These are phyloP conservation scores for Apamea epomidion DNA, from an alignment of 2,888 invertebrate genomes.

Conservation along the genomic window DNA sequence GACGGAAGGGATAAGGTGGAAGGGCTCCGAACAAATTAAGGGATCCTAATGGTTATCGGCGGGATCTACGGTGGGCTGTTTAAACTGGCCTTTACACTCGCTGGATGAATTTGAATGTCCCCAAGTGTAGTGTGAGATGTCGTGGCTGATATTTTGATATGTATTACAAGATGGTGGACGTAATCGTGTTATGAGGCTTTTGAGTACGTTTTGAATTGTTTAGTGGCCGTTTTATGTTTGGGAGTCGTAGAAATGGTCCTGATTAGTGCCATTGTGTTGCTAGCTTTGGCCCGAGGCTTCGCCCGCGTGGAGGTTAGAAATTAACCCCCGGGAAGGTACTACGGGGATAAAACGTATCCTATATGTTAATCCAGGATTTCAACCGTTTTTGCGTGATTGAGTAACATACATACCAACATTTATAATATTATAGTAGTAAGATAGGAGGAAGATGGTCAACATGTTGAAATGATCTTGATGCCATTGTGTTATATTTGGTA, in stretches of 20 bases:
- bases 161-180: slow-evolving; percentile 47
- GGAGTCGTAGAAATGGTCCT: neutral
- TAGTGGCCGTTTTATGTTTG: slow-evolving; percentile 16
- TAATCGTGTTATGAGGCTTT: slow-evolving; percentile 43
- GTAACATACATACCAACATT: no score
- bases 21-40: slow-evolving; percentile 89
- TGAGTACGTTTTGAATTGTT: slow-evolving; percentile 39
- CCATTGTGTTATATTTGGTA: neutral
- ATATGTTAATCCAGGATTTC: no score
- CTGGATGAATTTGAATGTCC: slow-evolving; percentile 89
- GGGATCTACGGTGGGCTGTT: slow-evolving; percentile 80
- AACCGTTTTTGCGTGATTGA: no score
- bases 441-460: no score
- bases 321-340: no score
- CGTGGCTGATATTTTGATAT: slow-evolving; percentile 54
- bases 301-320: no score
- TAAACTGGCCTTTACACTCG: slow-evolving; percentile 81
- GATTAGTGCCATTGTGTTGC: neutral
- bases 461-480: no score
- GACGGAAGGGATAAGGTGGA: slow-evolving; percentile 89
- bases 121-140: slow-evolving; percentile 58
- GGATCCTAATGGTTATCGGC: slow-evolving; percentile 89
- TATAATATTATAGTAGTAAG: no score
- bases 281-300: no score
- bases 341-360: no score